Conservation (phyloP, 2,888 invertebrate genomes). For the Macrosiphum euphorbiae region DNA sequence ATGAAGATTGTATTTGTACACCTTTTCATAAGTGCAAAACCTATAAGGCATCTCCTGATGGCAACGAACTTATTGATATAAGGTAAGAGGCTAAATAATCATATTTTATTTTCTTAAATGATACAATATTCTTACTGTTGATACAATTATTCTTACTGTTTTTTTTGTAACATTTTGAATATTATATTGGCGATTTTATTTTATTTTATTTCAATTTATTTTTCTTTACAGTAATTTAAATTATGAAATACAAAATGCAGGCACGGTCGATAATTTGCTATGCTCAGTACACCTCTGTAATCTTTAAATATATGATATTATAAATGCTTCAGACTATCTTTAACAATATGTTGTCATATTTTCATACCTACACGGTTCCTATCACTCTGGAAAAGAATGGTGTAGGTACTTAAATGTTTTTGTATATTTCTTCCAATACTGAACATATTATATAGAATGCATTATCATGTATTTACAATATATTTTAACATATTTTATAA, state of each 20-base stretch:
- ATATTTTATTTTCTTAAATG: not conserved
- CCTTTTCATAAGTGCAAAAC: slow-evolving; percentile 25
- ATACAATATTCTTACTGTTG: not conserved
- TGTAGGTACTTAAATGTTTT: not conserved
- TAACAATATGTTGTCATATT: not conserved
- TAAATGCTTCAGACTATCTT: not conserved
- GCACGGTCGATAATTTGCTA: not conserved
- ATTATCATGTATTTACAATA: not conserved
- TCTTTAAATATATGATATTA: not conserved
- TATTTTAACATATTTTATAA: not conserved
- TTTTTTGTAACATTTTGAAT: not conserved
- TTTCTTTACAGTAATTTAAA: not conserved
- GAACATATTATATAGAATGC: not conserved
- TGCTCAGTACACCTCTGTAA: not conserved
- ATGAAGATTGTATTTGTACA: slow-evolving; percentile 14
- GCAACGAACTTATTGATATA: slow-evolving; percentile 2
- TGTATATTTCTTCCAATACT: not conserved
- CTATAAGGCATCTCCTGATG: not conserved
- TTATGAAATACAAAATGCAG: not conserved
- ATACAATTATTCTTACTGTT: too few relatives aligned
- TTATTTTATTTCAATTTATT: not conserved
- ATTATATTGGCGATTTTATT: not conserved
- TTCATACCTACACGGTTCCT: not conserved
- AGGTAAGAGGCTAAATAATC: slow-evolving; percentile 8
- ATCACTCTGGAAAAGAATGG: not conserved